These are phyloP conservation scores for Myiozetetes cayanensis DNA, from an alignment of 2,113 vertebrate genomes.

Conservation along the genomic window DNA sequence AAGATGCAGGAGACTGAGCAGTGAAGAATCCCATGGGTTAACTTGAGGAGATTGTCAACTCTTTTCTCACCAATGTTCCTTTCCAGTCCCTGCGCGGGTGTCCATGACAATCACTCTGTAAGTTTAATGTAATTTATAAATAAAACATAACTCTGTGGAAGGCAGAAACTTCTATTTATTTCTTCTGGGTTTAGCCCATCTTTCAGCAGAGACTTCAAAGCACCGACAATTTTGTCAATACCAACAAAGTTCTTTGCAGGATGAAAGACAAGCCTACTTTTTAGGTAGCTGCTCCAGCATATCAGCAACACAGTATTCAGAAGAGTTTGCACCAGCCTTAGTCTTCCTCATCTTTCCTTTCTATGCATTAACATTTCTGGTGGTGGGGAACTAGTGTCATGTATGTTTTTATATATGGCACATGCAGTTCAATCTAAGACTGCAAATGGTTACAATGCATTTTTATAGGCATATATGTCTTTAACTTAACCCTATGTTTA, in stretches of 20 bases:
- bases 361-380: not conserved
- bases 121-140: constrained; percentile 64
- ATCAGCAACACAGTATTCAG: fast-evolving
- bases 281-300: not conserved
- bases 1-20: not conserved
- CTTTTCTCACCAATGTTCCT: constrained; percentile 47
- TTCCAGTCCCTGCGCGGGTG: constrained; percentile 38
- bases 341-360: not conserved
- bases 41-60: constrained; percentile 50
- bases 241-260: not conserved
- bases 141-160: constrained; percentile 60
- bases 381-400: not conserved
- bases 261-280: not conserved
- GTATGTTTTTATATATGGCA: not conserved
- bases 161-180: constrained; percentile 56
- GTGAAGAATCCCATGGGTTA: constrained; percentile 34
- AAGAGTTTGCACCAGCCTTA: not conserved
- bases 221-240: constrained; percentile 26
- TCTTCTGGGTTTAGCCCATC: constrained; percentile 46
- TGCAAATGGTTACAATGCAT: not conserved
- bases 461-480: not conserved
- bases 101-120: constrained; percentile 62
- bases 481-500: not conserved
- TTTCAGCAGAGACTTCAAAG: constrained; percentile 49
- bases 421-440: not conserved